phyloP scores from a whole-genome alignment of 2,888 invertebrate genomes.

The Latrodectus hesperus region DNA sequence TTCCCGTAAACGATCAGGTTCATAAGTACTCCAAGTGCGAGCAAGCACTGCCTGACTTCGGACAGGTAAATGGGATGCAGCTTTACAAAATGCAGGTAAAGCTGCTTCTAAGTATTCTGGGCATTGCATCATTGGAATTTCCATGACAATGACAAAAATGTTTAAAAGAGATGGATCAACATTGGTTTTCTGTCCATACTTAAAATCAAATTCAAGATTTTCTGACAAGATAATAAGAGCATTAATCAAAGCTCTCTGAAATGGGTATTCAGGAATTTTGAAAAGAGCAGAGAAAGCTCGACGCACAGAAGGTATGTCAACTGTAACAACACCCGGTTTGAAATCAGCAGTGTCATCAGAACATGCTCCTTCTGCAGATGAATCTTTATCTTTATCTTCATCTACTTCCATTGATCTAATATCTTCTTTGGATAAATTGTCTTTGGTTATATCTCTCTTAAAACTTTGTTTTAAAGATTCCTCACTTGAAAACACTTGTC shows the following conservation, averaged over 20 bases:
- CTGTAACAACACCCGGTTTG: conserved; percentile 71
- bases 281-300: conserved; percentile 81
- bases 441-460: conserved; percentile 71
- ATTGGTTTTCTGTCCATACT: conserved; percentile 77
- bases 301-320: conserved; percentile 79
- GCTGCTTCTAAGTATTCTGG: conserved; percentile 85
- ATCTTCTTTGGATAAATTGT: conserved; percentile 81
- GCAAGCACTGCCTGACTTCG: conserved; percentile 87
- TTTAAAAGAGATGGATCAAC: conserved; percentile 78
- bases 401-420: conserved; percentile 85
- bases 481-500: conserved; percentile 84
- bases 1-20: conserved; percentile 76
- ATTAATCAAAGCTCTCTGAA: conserved; percentile 83
- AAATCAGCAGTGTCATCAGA: conserved; percentile 19
- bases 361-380: conserved; percentile 73
- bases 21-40: conserved; percentile 84
- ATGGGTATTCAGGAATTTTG: conserved; percentile 75
- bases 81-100: conserved; percentile 83
- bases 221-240: conserved; percentile 84
- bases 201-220: conserved; percentile 83
- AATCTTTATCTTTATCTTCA: conserved; percentile 90
- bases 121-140: conserved; percentile 80
- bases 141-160: conserved; percentile 84
- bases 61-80: conserved; percentile 83
- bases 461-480: conserved; percentile 85